Evolutionary conservation across 2,797 vertebrate species (phyloP), one percentile per base, ranked within the genome.

Genomic region (Chromis chromis): DNA sequence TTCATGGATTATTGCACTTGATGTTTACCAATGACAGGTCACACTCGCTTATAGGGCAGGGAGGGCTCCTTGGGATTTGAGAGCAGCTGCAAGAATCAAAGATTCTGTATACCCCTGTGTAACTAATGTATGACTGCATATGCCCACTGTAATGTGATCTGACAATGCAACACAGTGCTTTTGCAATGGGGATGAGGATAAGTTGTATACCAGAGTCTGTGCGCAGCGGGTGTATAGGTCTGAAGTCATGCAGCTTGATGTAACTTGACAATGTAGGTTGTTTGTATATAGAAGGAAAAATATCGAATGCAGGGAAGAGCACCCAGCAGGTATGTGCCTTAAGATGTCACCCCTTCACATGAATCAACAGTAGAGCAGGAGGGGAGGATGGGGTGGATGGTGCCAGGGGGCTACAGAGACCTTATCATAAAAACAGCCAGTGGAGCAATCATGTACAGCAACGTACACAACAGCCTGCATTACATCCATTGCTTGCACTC

Each of bases 341-440:
- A 85, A 89, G 83, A 86, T 88, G 85, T 74, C 86, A 86, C 81
- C 83, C 39, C 72, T 73, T 87, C 70, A 84, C 65, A 82, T 88
- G 77, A 88, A 89, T 86, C 84, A 87, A 80, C 66, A 57, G 79
- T 24, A n/a, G 70, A 67, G 49, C 74, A 77, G 78, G 59, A 72
- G 74, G 76, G 59, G 52, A 25, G 65, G 46, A 27, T 49, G 36
- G 50, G 21, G 33, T 44, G 66, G 52, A 55, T 53, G 72, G 19
- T 79, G 81, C 89, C 86, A 67, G 68, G 36, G 81, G 84, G 75
- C 74, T 82, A 28, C 69, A 66, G 36, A 88, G 82, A 89, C 86
- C 84, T 88, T 82, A 87, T 86, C 82, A 69, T 76, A 59, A 77
- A 84, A 76, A 65, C 65, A 63, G 40, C 65, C 17, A 52, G 54